Evolutionary conservation across 2,888 invertebrate genomes (phyloP).

Genomic region (Exocentrus adspersus): DNA sequence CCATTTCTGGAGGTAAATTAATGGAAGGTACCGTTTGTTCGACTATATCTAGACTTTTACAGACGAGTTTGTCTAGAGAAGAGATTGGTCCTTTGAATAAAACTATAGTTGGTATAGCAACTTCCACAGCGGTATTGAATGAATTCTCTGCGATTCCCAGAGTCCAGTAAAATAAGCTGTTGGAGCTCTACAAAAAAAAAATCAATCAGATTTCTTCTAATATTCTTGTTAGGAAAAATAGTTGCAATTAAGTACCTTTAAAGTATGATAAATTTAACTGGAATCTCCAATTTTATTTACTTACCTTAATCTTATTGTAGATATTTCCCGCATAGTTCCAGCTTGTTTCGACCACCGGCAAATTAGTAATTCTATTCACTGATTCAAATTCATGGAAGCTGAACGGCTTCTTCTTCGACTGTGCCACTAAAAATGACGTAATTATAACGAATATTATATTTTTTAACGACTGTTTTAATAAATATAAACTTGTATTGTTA

Average conservation of each 20-base stretch:
- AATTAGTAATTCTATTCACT: constrained; percentile 77
- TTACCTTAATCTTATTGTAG: constrained; percentile 83
- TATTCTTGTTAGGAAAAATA: no score
- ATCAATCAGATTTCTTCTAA: no score
- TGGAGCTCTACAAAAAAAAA: constrained; percentile 68
- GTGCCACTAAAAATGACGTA: constrained; percentile 51
- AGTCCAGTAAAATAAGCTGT: constrained; percentile 79
- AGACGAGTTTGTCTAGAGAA: constrained; percentile 79
- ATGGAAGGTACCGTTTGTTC: constrained; percentile 86
- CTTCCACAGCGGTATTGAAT: constrained; percentile 75
- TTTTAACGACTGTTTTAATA: no score
- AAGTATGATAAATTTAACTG: no score
- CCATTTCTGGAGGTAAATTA: constrained; percentile 85
- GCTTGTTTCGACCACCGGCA: constrained; percentile 86
- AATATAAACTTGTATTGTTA: no score
- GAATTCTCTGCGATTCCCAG: constrained; percentile 80
- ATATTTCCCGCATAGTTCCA: constrained; percentile 78
- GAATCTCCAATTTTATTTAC: no score
- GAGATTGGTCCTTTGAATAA: constrained; percentile 78
- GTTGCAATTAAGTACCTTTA: no score
- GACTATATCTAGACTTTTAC: constrained; percentile 85
- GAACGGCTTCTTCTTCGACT: constrained; percentile 42
- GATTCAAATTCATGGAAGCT: constrained; percentile 70
- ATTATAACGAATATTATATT: no score
- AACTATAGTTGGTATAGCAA: constrained; percentile 78